Conservation (phyloP, 2,797 vertebrate species). For the Galago senegalensis region DNA sequence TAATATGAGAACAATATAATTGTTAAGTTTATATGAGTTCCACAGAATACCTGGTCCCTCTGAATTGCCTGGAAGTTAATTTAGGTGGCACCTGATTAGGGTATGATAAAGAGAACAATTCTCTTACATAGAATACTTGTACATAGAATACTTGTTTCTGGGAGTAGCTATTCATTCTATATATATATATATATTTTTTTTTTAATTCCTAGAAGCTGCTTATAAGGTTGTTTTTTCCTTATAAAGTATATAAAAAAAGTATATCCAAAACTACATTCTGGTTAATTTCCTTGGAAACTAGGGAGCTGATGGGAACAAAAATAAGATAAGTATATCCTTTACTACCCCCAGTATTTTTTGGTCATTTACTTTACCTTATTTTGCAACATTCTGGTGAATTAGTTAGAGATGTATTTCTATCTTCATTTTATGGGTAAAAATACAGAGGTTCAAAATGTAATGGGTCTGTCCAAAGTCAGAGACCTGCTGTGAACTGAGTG, state of each 20-base stretch:
- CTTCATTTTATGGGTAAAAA: not conserved
- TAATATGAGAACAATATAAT: not conserved
- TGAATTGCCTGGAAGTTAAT: not conserved
- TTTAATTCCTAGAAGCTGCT: not conserved
- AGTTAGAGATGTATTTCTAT: not conserved
- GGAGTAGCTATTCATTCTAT: not conserved
- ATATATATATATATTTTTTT: not conserved
- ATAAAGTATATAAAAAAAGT: not conserved
- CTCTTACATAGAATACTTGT: not conserved
- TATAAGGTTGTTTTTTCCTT: not conserved
- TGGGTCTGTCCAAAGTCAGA: not conserved
- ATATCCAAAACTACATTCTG: not conserved
- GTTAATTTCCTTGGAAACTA: not conserved
- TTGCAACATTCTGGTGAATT: not conserved
- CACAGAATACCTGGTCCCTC: not conserved
- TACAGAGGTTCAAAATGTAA: not conserved
- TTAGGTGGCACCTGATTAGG: not conserved
- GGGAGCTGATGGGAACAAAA: not conserved
- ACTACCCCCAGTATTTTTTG: not conserved
- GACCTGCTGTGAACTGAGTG: not conserved
- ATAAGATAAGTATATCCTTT: not conserved
- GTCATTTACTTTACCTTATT: not conserved
- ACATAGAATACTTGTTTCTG: not conserved
- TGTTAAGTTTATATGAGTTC: not conserved
- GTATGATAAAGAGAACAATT: not conserved